These are phyloP conservation scores for Hydractinia echinata DNA, from an alignment of 30 jellyfish, hydroid and myxozoan genomes.

Conservation along the genomic window DNA sequence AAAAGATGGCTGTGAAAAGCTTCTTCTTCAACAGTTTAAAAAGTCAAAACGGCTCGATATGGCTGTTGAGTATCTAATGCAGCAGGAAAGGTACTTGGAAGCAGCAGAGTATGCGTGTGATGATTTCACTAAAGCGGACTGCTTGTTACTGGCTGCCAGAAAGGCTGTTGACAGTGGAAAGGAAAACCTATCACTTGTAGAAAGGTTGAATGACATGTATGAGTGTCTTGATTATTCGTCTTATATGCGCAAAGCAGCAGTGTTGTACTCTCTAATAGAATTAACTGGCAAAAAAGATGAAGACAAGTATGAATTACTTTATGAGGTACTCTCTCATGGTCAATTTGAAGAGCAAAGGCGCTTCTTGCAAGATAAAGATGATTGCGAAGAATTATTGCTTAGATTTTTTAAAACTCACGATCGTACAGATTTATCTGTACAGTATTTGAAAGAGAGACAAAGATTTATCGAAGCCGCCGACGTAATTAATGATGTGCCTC, in stretches of 20 bases:
- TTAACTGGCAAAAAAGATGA: too few species aligned
- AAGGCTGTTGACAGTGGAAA: background rate
- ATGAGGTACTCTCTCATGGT: background rate
- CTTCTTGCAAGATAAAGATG: background rate
- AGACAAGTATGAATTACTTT: background rate
- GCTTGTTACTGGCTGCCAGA: background rate
- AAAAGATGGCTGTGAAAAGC: background rate
- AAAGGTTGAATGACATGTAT: too few species aligned
- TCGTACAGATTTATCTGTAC: background rate
- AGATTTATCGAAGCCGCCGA: constrained; percentile 15
- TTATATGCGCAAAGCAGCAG: too few species aligned
- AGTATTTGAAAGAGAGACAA: background rate
- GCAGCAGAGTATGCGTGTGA: constrained; percentile 9
- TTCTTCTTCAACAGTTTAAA: constrained; percentile 2
- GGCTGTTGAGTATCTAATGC: background rate
- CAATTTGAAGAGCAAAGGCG: background rate
- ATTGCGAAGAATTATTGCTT: background rate
- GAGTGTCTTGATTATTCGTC: too few species aligned
- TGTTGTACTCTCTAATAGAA: too few species aligned
- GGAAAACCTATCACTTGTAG: too few species aligned
- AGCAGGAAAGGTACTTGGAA: constrained; percentile 8
- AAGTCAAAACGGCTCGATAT: background rate
- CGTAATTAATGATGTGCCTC: background rate
- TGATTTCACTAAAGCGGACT: background rate
- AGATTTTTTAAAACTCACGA: background rate